Evolutionary conservation across 2,797 vertebrate species (phyloP).

Genomic region (Squalus acanthias): DNA sequence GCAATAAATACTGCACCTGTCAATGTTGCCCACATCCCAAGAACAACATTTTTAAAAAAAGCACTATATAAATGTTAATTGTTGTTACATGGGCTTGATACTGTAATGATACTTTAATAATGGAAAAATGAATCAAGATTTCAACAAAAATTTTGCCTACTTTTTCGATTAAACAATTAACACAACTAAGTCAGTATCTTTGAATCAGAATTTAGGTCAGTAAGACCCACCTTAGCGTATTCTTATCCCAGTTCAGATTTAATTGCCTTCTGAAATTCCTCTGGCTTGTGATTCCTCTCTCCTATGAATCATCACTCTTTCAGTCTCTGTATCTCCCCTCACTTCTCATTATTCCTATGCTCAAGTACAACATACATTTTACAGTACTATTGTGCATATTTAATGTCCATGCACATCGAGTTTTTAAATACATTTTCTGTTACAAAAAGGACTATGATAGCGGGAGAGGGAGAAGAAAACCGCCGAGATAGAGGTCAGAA

Average conservation of each 20-base stretch:
- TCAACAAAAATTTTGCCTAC: not conserved
- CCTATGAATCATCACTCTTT: not conserved
- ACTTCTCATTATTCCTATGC: not conserved
- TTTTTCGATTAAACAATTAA: not conserved
- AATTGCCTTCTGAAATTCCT: not conserved
- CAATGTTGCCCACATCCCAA: not conserved
- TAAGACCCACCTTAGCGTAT: not conserved
- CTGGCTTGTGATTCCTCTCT: not conserved
- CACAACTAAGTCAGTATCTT: not conserved
- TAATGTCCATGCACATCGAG: not conserved
- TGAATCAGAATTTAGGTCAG: not conserved
- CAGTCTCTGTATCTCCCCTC: not conserved
- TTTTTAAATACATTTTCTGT: not conserved
- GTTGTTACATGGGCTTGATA: not conserved
- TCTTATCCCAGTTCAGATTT: not conserved
- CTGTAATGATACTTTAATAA: not conserved
- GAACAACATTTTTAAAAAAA: not conserved
- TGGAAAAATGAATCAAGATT: not conserved
- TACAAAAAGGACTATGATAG: not conserved
- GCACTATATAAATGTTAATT: not conserved
- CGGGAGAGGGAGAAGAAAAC: not conserved
- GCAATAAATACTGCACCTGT: not conserved
- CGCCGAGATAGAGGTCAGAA: not conserved
- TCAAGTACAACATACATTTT: not conserved
- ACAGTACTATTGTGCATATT: not conserved